These are phyloP conservation scores for Ailuropoda melanoleuca DNA, from an alignment of 2,113 vertebrate genomes.

Conservation along the genomic window DNA sequence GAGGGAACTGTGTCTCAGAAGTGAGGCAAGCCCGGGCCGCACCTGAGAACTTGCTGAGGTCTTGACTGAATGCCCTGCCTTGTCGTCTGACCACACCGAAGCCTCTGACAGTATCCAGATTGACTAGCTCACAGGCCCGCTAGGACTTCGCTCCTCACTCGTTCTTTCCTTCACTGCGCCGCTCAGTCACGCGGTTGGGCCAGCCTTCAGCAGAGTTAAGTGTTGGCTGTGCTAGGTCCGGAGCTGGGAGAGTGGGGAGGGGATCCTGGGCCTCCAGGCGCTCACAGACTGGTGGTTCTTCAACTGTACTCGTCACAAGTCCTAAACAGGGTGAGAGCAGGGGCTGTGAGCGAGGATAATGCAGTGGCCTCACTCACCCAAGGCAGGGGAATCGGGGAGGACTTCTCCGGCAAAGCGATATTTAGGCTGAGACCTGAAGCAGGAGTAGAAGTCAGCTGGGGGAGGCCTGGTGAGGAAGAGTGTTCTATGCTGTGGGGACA, in stretches of 20 bases:
- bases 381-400: background rate
- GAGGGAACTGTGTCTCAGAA: background rate
- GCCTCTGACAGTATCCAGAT: background rate
- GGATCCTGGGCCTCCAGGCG: background rate
- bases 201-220: background rate
- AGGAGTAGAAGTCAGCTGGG: background rate
- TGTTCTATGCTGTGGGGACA: background rate
- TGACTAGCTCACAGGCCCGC: fast-evolving
- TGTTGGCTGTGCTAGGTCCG: no score
- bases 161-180: background rate
- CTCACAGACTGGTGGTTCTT: background rate
- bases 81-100: background rate
- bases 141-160: no score
- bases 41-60: background rate
- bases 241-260: background rate
- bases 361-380: background rate
- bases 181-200: background rate
- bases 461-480: background rate
- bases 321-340: background rate
- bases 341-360: background rate
- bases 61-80: background rate
- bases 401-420: background rate
- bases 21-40: background rate
- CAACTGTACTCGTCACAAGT: background rate
- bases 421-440: background rate